A percentile compares a stretch with the other conserved stretches of the same genome.
These are phyloP conservation scores for Leptoclinus maculatus DNA, from an alignment of 2,797 vertebrate species.

Conservation along the genomic window DNA sequence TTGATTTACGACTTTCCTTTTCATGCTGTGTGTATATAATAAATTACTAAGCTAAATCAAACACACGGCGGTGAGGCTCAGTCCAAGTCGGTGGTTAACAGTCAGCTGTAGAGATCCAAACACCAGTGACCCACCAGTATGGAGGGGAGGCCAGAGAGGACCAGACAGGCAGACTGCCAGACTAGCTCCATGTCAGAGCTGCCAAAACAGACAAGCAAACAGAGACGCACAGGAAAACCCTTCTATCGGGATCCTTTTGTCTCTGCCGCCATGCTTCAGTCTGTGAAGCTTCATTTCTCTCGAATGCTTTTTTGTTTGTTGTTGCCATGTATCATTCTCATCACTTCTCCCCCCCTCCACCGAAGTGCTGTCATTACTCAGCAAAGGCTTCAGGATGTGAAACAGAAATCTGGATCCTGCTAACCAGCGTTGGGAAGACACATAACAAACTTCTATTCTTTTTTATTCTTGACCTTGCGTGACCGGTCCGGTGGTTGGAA, in stretches of 20 bases:
- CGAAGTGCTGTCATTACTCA: slow-evolving; percentile 25
- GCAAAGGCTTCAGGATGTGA: slow-evolving; percentile 21
- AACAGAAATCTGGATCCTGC: not conserved
- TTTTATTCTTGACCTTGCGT: slow-evolving; percentile 76
- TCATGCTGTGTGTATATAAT: slow-evolving; percentile 59
- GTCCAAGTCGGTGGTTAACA: slow-evolving; percentile 73
- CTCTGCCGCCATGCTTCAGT: not conserved
- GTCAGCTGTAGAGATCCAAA: slow-evolving; percentile 71
- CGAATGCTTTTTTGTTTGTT: not conserved
- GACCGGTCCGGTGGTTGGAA: slow-evolving; percentile 77
- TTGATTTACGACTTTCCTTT: slow-evolving; percentile 70
- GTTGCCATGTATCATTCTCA: slow-evolving; percentile 15
- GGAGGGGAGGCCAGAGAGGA: slow-evolving; percentile 59
- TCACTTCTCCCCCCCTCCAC: slow-evolving; percentile 10
- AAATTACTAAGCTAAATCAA: slow-evolving; percentile 71
- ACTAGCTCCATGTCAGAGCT: slow-evolving; percentile 56
- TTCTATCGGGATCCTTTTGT: slow-evolving; percentile 30
- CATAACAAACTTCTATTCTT: slow-evolving; percentile 34
- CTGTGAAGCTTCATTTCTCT: slow-evolving; percentile 16
- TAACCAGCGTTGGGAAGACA: slow-evolving; percentile 12
- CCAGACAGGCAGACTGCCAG: slow-evolving; percentile 75
- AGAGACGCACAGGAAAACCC: slow-evolving; percentile 34
- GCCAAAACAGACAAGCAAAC: slow-evolving; percentile 60
- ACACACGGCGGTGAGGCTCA: slow-evolving; percentile 40
- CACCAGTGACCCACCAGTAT: slow-evolving; percentile 74